phyloP scores from a whole-genome alignment of 1,140 invertebrate species.

The Temnothorax curvispinosus region DNA sequence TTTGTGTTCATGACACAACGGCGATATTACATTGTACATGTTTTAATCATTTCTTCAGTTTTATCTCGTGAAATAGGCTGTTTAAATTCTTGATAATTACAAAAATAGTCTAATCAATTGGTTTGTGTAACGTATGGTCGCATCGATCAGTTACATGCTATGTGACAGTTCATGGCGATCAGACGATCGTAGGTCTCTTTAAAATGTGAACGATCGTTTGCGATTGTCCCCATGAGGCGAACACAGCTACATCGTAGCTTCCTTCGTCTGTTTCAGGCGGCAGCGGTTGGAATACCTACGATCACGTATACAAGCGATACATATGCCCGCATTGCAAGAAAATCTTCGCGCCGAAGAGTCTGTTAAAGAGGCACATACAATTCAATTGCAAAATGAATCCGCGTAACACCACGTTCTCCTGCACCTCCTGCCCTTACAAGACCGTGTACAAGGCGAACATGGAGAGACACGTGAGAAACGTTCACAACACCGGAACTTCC shows the following conservation, averaged over 20 bases:
- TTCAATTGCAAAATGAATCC: slow-evolving; percentile 82
- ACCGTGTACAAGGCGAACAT: slow-evolving; percentile 82
- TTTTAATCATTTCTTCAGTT: slow-evolving; percentile 7
- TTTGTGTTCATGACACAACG: neutral
- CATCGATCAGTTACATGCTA: neutral
- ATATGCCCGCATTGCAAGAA: slow-evolving; percentile 82
- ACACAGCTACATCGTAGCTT: slow-evolving; percentile 59
- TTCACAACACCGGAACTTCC: slow-evolving; percentile 75
- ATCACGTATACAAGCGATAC: slow-evolving; percentile 69
- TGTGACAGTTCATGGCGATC: neutral
- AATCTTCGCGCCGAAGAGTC: slow-evolving; percentile 79
- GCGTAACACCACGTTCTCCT: slow-evolving; percentile 74
- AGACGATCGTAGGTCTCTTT: slow-evolving; percentile 22
- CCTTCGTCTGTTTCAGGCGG: slow-evolving; percentile 67
- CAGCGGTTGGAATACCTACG: slow-evolving; percentile 45
- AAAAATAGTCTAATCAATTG: neutral
- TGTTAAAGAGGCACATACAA: slow-evolving; percentile 83
- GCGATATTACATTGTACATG: neutral
- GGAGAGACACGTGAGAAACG: slow-evolving; percentile 81
- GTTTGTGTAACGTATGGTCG: neutral
- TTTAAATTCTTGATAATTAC: neutral
- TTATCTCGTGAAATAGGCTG: neutral
- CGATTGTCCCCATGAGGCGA: slow-evolving; percentile 19
- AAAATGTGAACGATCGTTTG: neutral
- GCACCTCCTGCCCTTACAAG: slow-evolving; percentile 80